Evolutionary conservation across 2,888 invertebrate species (phyloP).

Genomic region (Axea sp.): DNA sequence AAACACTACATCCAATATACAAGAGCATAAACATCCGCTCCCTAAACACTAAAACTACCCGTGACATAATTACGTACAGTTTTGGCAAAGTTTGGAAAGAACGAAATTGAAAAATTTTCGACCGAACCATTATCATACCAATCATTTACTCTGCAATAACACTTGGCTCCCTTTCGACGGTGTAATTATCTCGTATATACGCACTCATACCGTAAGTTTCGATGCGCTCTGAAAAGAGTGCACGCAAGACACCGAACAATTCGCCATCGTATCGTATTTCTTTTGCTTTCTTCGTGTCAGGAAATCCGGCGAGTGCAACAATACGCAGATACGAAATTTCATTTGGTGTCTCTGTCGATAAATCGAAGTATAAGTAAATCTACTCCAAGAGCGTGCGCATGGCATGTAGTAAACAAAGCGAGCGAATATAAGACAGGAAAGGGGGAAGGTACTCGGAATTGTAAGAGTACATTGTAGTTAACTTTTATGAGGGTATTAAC

Average conservation of each 20-base stretch:
- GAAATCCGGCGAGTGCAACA: conserved; percentile 59
- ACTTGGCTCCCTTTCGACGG: conserved; percentile 45
- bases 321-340: conserved; percentile 68
- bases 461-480: conserved; percentile 78
- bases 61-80: conserved; percentile 47
- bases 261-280: conserved; percentile 45
- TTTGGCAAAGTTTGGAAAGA: conserved; percentile 41
- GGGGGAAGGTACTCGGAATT: conserved; percentile 66
- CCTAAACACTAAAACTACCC: conserved; percentile 23
- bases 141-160: conserved; percentile 52
- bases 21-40: conserved; percentile 35
- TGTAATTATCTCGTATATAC: conserved; percentile 54
- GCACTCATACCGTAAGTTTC: conserved; percentile 50
- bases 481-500: conserved; percentile 79
- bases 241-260: conserved; percentile 53
- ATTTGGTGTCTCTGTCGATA: conserved; percentile 76
- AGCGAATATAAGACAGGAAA: not conserved
- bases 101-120: conserved; percentile 47
- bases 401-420: conserved; percentile 31
- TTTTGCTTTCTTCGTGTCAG: conserved; percentile 38
- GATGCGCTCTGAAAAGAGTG: conserved; percentile 27
- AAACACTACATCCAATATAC: not conserved
- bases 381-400: conserved; percentile 6
- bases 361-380: conserved; percentile 68
- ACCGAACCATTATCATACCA: conserved; percentile 33